Evolutionary conservation across 2,113 vertebrate genomes (phyloP), one percentile per base, ranked within the genome.

Genomic region (Microtus oregoni): DNA sequence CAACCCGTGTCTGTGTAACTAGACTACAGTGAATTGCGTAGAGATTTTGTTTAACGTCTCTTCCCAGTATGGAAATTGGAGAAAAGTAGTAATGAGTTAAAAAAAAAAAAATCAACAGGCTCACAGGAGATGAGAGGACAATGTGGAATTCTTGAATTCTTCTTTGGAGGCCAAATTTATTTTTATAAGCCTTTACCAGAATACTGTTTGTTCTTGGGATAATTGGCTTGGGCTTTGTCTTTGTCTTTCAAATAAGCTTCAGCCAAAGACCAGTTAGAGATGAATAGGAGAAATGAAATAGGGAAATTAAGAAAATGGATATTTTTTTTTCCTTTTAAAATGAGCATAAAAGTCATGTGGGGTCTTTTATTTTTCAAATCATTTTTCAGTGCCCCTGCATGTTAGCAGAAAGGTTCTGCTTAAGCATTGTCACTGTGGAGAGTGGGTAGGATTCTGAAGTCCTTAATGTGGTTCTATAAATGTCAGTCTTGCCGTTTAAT

Each of bases 141-240:
- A 3, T 24, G 10, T 94, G 47, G 32, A 94, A 89, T 95, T 0
- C 28, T 92, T 95, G 87, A 94, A 95, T 97, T 96, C 85, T 35
- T 95, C 78, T 65, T 32, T 79, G 86, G 67, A 90, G 95, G 94
- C 91, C 86, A 95, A 89, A 94, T 96, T 96, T 97, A 97, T 91
- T 98, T 97, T 76, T 93, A 82, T 96, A 96, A 94, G 50, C 83
- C 44, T 87, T 89, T 68, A 73, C 17, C 32, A 35, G 93, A 97
- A 91, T 95, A 93, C 89, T 50, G 79, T 35, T 82, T 91, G 14
- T 93, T 95, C 89, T 72, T 68, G 3, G 8, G 75, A 83, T 70
- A 89, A 91, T 94, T 83, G 97, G 91, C 90, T 38, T 67, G 22
- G 58, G 82, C 70, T 47, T 14, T n/a, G 93, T 95, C 77, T 91